Evolutionary conservation across 1,140 invertebrate species (phyloP).

Genomic region (Meteorus sp.): DNA sequence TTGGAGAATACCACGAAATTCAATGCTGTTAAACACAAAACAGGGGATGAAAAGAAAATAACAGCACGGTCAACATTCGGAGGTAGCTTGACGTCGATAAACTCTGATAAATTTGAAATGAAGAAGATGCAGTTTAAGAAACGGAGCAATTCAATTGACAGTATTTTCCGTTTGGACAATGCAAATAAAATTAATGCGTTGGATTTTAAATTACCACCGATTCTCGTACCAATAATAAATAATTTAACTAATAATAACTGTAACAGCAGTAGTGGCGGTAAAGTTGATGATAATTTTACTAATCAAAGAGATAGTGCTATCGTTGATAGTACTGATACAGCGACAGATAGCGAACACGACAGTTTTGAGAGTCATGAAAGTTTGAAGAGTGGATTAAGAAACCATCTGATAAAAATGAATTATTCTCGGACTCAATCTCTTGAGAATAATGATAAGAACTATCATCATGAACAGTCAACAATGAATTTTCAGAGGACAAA

Average conservation of each 20-base stretch:
- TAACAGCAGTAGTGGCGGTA: slow-evolving; percentile 22
- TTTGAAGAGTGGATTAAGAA: slow-evolving; percentile 40
- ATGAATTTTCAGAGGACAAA: slow-evolving; percentile 26
- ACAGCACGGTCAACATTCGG: no score
- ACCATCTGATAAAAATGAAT: slow-evolving; percentile 37
- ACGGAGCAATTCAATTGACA: slow-evolving; percentile 46
- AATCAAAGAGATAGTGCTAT: slow-evolving; percentile 33
- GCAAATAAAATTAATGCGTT: slow-evolving; percentile 40
- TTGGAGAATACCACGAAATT: slow-evolving; percentile 45
- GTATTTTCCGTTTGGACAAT: slow-evolving; percentile 38
- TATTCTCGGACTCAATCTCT: slow-evolving; percentile 15
- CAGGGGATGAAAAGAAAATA: slow-evolving; percentile 36
- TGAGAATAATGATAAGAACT: slow-evolving; percentile 30
- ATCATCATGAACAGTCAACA: slow-evolving; percentile 13
- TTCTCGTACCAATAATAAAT: slow-evolving; percentile 66
- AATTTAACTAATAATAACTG: slow-evolving; percentile 50
- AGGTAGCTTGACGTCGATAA: slow-evolving; percentile 48
- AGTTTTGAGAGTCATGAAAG: slow-evolving; percentile 45
- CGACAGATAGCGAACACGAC: slow-evolving; percentile 43
- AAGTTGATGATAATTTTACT: slow-evolving; percentile 55
- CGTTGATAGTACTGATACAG: slow-evolving; percentile 25
- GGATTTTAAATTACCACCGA: slow-evolving; percentile 67
- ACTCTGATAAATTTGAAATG: slow-evolving; percentile 45
- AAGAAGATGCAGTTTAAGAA: slow-evolving; percentile 47
- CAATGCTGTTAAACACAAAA: slow-evolving; percentile 38